Evolutionary conservation across 2,113 vertebrate genomes (phyloP).

Genomic region (Sclerurus mexicanus): DNA sequence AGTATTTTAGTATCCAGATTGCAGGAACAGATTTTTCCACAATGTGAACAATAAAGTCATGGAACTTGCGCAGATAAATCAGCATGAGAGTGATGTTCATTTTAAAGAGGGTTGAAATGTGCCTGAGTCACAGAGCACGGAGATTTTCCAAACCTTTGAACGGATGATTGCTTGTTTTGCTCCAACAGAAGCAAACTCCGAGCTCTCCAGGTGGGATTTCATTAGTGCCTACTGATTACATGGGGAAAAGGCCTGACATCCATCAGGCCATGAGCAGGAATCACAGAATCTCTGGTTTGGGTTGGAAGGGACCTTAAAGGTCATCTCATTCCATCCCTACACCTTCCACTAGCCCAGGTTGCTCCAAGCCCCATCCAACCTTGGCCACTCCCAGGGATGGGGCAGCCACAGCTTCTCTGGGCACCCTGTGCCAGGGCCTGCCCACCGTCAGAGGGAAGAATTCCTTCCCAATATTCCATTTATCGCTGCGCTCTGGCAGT

Average conservation of each 20-base stretch:
- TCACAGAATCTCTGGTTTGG: rapidly evolving
- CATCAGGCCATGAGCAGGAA: background rate
- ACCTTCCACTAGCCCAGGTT: background rate
- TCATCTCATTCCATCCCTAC: no score
- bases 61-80: background rate
- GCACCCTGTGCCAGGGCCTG: background rate
- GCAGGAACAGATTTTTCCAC: background rate
- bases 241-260: background rate
- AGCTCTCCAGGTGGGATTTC: background rate
- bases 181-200: background rate
- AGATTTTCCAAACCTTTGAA: background rate
- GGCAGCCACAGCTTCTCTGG: background rate
- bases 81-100: background rate
- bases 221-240: background rate
- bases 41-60: background rate
- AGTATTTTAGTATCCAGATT: background rate
- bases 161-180: background rate
- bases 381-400: rapidly evolving
- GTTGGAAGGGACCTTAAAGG: background rate
- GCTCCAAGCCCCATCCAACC: rapidly evolving
- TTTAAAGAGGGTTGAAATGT: background rate
- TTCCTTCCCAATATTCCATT: background rate
- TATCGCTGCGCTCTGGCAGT: background rate
- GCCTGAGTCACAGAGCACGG: background rate
- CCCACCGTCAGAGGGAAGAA: rapidly evolving